These are phyloP conservation scores for Alosa alosa DNA, from an alignment of 2,113 vertebrate species.

Conservation along the genomic window DNA sequence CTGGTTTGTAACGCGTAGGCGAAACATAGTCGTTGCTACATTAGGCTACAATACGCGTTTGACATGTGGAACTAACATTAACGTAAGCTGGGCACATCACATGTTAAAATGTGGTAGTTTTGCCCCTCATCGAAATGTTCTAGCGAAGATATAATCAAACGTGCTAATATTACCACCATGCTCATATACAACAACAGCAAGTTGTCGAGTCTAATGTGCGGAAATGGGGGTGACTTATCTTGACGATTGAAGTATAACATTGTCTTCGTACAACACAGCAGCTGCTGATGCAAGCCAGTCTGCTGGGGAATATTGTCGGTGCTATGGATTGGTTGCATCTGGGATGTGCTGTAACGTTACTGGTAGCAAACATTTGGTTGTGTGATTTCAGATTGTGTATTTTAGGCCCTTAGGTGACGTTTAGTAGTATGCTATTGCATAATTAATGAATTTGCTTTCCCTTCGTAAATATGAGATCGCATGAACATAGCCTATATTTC, in stretches of 20 bases:
- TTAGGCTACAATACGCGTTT: neutral
- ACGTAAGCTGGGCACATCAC: neutral
- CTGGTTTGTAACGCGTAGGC: neutral
- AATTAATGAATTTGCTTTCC: neutral
- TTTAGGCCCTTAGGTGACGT: neutral
- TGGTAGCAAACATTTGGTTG: neutral
- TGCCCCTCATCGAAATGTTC: neutral
- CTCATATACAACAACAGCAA: neutral
- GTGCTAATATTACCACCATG: neutral
- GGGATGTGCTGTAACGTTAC: neutral
- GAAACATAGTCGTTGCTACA: neutral
- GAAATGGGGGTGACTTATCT: constrained; percentile 17
- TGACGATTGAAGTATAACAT: neutral
- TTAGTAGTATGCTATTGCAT: neutral
- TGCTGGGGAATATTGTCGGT: neutral
- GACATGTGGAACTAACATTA: neutral
- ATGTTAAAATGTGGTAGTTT: neutral
- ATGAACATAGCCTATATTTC: neutral
- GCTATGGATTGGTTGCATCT: neutral
- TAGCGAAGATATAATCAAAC: neutral
- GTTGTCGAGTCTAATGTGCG: neutral
- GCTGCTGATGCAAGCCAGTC: constrained; percentile 12
- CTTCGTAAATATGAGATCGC: neutral
- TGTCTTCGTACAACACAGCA: neutral
- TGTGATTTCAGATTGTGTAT: neutral